A percentile compares a stretch with the other conserved stretches of the same genome.
Conservation (phyloP, 2,113 vertebrate genomes). For the Cryptoleucopteryx plumbea region DNA sequence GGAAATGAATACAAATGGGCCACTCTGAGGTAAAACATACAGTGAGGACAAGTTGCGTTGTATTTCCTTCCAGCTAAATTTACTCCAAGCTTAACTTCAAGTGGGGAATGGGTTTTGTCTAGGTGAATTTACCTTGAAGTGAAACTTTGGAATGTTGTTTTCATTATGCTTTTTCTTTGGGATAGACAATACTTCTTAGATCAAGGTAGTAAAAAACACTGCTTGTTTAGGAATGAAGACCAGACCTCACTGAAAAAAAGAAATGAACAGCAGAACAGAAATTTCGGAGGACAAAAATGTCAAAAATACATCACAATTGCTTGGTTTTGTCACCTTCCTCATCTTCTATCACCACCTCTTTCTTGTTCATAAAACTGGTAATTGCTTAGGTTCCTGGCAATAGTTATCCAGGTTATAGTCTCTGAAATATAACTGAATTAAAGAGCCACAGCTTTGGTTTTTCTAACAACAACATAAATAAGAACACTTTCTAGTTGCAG, state of each 20-base stretch:
- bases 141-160: background rate
- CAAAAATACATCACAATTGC: background rate
- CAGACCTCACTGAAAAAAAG: background rate
- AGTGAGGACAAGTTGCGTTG: background rate
- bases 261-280: background rate
- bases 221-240: background rate
- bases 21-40: background rate
- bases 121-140: background rate
- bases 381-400: background rate
- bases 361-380: background rate
- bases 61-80: background rate
- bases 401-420: background rate
- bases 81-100: background rate
- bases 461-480: background rate
- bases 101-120: background rate
- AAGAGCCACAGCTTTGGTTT: background rate
- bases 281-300: background rate
- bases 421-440: background rate
- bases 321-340: background rate
- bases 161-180: background rate
- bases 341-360: background rate
- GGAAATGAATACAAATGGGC: background rate
- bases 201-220: background rate
- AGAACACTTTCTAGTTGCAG: background rate
- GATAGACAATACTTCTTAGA: background rate